phyloP scores from a whole-genome alignment of 2,113 vertebrate species.

The Hippocampus comes region DNA sequence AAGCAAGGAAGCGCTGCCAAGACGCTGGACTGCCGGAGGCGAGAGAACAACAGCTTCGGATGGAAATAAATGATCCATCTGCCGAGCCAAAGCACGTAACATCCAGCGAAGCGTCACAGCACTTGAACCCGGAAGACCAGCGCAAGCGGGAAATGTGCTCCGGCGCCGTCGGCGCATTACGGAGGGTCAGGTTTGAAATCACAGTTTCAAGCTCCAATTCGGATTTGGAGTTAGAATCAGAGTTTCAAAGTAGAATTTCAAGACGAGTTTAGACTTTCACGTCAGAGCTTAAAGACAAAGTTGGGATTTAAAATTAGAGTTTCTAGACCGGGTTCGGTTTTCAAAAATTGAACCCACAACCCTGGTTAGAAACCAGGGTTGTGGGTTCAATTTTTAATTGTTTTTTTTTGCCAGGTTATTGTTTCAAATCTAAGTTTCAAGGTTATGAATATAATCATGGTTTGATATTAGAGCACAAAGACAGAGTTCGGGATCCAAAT shows the following conservation, averaged over 20 bases:
- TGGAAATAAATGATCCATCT: conserved; percentile 36
- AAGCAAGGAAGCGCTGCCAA: conserved; percentile 38
- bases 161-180: background rate
- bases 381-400: background rate
- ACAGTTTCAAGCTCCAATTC: background rate
- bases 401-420: background rate
- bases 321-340: too few relatives aligned
- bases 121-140: conserved; percentile 38
- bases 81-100: conserved; percentile 23
- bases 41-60: conserved; percentile 35
- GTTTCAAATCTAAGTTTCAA: background rate
- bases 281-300: background rate
- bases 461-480: too few relatives aligned
- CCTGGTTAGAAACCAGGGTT: too few relatives aligned
- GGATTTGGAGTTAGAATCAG: too few relatives aligned
- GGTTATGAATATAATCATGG: background rate
- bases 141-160: background rate
- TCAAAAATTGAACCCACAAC: too few relatives aligned
- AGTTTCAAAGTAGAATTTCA: background rate
- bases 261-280: background rate
- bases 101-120: conserved; percentile 15
- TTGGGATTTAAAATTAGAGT: background rate
- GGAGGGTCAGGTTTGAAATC: background rate
- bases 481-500: too few relatives aligned
- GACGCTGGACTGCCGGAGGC: conserved; percentile 39